phyloP scores from a whole-genome alignment of 2,113 vertebrate species.

The Ranitomeya imitator region DNA sequence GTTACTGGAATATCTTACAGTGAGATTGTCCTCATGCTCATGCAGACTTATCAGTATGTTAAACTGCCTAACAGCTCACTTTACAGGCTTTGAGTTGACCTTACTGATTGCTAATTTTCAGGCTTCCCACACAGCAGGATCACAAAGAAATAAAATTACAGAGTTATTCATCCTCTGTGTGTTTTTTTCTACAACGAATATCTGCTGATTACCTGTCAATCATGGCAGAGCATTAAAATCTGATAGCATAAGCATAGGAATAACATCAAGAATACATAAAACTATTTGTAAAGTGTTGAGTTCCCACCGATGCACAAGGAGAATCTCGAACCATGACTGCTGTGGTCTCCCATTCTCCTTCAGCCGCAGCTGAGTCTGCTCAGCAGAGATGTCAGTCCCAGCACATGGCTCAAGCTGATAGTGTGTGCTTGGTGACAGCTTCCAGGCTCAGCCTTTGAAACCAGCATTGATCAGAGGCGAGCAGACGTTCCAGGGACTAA shows the following conservation, averaged over 20 bases:
- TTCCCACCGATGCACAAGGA: no score
- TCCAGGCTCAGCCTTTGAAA: no score
- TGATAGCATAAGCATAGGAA: constrained; percentile 90
- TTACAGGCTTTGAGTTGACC: constrained; percentile 61
- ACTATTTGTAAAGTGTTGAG: constrained; percentile 59
- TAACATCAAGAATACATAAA: constrained; percentile 84
- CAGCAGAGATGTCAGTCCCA: no score
- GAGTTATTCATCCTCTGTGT: constrained; percentile 72
- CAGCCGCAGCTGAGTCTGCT: no score
- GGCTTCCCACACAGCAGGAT: constrained; percentile 74
- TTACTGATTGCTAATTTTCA: constrained; percentile 77
- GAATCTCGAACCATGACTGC: no score
- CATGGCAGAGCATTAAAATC: constrained; percentile 81
- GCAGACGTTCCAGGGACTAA: no score
- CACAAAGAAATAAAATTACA: constrained; percentile 79
- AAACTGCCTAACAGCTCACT: not conserved
- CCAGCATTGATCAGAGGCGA: no score
- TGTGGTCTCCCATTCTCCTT: no score
- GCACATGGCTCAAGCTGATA: no score
- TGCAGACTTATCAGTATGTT: constrained; percentile 42
- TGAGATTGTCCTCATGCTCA: not conserved
- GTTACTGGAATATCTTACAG: constrained; percentile 36
- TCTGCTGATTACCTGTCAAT: constrained; percentile 90
- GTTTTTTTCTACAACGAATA: constrained; percentile 82
- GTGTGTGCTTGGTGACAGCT: no score